Base-by-base conservation (phyloP, 2,888 invertebrate genomes). In the Tromatobia lineatoria region DNA sequence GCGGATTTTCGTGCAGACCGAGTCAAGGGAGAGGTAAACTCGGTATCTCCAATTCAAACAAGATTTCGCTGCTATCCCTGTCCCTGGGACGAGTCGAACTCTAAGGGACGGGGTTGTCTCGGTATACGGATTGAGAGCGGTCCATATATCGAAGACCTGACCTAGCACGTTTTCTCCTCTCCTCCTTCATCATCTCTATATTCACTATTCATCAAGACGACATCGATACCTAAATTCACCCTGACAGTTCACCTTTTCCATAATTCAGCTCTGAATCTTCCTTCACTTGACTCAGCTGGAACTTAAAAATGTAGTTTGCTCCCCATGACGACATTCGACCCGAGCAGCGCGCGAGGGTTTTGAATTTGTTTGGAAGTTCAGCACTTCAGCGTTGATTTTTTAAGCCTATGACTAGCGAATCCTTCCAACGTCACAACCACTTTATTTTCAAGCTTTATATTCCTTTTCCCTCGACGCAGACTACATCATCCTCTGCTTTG, bases 11-110 rank as follows among this genome's bases (percentile, higher is more conserved):
- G 15, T 50, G 15, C 25, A 45, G 77, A 74, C 57, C 67, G 84
- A 85, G 87, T 86, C 85, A 85, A 84, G 88, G 84, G 81, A 87
- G 86, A 87, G 85, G 89, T 90, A 90, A 90, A 88, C 90, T 88
- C 84, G 83, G 71, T 85, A 90, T 90, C 88, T 89, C 89, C 90
- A 90, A 90, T 90, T 90, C 91, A 90, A 90, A 90, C 89, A 89
- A 89, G 91, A 90, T 89, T 89, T 88, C 86, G 86, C 80, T 79
- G 70, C 82, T 82, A 57, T 18, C 15, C 20, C 29, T 3, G 74
- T 47, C 47, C 11, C 50, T 18, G 61, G 18, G 47, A 34, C 50
- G 29, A 61, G 13, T 15, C 6, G 8, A 47, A 61, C n/a, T 8
- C n/a, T 18, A 25, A 25, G 57, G 54, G 57, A 25, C 25, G 15